These are phyloP conservation scores for Fulica atra DNA, from an alignment of 2,113 vertebrate genomes.

Conservation along the genomic window DNA sequence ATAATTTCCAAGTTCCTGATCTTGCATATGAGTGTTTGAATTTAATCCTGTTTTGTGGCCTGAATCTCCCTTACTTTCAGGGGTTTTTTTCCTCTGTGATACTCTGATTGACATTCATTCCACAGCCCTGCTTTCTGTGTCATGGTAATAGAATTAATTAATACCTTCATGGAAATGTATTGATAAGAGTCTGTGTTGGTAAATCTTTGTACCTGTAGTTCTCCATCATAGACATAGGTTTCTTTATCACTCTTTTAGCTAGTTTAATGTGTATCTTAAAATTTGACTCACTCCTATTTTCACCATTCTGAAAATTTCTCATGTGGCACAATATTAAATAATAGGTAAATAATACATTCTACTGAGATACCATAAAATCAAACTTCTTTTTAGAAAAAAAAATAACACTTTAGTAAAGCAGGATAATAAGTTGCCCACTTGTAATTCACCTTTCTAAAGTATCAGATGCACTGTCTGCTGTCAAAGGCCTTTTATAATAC, in stretches of 20 bases:
- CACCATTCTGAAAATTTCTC: neutral
- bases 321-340: neutral
- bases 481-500: neutral
- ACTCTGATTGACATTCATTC: neutral
- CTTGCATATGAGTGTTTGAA: neutral
- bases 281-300: neutral
- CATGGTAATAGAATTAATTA: neutral
- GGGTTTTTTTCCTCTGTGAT: neutral
- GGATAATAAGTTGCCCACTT: neutral
- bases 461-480: neutral
- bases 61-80: neutral
- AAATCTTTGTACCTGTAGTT: fast-evolving
- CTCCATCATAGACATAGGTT: neutral
- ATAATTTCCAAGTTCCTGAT: neutral
- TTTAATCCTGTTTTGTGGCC: neutral
- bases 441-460: neutral
- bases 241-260: neutral
- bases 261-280: neutral
- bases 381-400: neutral
- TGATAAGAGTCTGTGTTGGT: neutral
- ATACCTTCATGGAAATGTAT: neutral
- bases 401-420: neutral
- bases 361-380: neutral
- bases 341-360: neutral
- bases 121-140: neutral